These are phyloP conservation scores for Amphiura filiformis DNA, from an alignment of 35 echinoderm and acorn worm genomes.

Conservation along the genomic window DNA sequence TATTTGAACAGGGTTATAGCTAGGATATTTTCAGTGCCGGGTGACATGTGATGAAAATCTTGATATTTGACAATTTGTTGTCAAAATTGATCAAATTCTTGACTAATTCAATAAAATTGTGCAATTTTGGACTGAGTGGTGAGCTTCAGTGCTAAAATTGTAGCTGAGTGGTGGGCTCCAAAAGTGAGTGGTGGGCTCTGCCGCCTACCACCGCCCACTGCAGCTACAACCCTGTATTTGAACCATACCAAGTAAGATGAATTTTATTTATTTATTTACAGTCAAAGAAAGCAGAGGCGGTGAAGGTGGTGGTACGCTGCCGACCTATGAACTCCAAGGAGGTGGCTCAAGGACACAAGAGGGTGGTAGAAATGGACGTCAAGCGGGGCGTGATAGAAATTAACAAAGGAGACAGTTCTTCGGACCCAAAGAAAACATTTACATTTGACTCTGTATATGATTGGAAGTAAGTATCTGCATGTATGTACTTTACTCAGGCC, in stretches of 20 bases:
- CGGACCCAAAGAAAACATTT: slow-evolving; percentile 66
- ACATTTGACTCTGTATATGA: slow-evolving; percentile 95
- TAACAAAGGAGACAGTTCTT: slow-evolving; percentile 51
- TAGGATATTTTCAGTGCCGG: too few species aligned
- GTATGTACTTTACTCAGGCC: too few species aligned
- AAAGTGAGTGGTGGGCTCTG: too few species aligned
- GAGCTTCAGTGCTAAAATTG: background rate
- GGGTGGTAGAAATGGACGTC: slow-evolving; percentile 83
- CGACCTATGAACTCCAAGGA: slow-evolving; percentile 95
- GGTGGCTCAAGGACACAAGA: slow-evolving; percentile 27
- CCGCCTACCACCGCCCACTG: too few species aligned
- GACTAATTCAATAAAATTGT: too few species aligned
- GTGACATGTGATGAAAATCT: too few species aligned
- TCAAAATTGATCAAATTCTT: too few species aligned
- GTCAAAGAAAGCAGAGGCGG: slow-evolving; percentile 86
- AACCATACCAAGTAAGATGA: background rate
- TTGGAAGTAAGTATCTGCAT: slow-evolving; percentile 93
- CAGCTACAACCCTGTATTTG: too few species aligned
- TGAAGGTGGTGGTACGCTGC: slow-evolving; percentile 96
- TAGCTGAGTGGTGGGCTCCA: too few species aligned
- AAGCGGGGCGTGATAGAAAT: slow-evolving; percentile 78
- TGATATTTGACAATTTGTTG: too few species aligned
- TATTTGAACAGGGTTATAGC: background rate
- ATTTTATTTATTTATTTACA: slow-evolving; percentile 6
- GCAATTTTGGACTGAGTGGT: background rate